Evolutionary conservation across 1,140 invertebrate genomes (phyloP).

Genomic region (Diachasma alloeum): DNA sequence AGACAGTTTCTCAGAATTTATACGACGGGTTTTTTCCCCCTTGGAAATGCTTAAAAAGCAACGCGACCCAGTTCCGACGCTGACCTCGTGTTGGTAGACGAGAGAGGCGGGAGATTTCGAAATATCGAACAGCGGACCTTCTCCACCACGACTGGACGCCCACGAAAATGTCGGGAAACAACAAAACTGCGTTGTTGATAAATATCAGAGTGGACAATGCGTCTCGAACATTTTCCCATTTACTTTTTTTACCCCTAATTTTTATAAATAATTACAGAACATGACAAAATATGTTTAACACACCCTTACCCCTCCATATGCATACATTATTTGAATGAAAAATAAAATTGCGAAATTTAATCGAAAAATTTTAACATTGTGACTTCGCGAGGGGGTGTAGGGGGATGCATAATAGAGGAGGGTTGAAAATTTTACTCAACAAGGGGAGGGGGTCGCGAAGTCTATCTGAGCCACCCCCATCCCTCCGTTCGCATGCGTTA

Average conservation of each 20-base stretch:
- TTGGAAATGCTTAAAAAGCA: conserved; percentile 4
- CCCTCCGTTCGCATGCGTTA: too few relatives aligned
- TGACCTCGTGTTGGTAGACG: background rate
- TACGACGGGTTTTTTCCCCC: background rate
- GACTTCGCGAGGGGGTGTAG: too few relatives aligned
- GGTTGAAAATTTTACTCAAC: too few relatives aligned
- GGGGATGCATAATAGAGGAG: too few relatives aligned
- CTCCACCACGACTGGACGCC: background rate
- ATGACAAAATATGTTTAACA: too few relatives aligned
- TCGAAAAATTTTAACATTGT: too few relatives aligned
- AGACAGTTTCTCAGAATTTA: background rate
- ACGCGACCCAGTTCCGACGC: conserved; percentile 28
- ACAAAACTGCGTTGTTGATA: background rate
- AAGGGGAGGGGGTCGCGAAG: too few relatives aligned
- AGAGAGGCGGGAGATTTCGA: background rate
- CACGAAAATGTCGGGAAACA: background rate
- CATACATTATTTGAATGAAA: too few relatives aligned
- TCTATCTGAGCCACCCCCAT: too few relatives aligned
- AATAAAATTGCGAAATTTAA: too few relatives aligned
- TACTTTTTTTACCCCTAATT: background rate
- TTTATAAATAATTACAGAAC: too few relatives aligned
- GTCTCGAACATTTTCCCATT: background rate
- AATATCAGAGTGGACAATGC: conserved; percentile 14
- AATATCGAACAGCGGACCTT: conserved; percentile 2
- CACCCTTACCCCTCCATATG: too few relatives aligned